Conservation (phyloP, 2,113 vertebrate species). For the Meriones unguiculatus region DNA sequence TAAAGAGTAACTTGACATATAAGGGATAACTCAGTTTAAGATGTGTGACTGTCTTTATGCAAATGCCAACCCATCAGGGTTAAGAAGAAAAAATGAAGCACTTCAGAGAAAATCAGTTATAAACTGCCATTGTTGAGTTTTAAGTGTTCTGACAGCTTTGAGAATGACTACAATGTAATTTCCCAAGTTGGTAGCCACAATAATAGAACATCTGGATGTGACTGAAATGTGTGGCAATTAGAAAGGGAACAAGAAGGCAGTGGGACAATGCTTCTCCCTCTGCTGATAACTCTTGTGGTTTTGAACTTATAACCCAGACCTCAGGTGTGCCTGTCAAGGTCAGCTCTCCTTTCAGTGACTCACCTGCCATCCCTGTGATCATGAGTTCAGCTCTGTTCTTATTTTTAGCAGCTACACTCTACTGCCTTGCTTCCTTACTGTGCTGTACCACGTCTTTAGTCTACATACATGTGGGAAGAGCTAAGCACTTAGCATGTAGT, state of each 20-base stretch:
- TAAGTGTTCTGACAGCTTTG: constrained; percentile 76
- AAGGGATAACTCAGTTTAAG: constrained; percentile 62
- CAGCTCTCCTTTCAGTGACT: constrained; percentile 40
- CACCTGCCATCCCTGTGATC: constrained; percentile 34
- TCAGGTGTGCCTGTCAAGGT: constrained; percentile 48
- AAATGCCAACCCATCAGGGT: constrained; percentile 68
- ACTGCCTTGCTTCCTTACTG: constrained; percentile 33
- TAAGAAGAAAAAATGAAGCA: constrained; percentile 59
- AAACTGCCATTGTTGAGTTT: constrained; percentile 77
- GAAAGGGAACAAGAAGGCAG: constrained; percentile 59
- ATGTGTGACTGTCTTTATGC: constrained; percentile 64
- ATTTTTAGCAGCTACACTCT: constrained; percentile 62
- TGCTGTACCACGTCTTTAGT: constrained; percentile 62
- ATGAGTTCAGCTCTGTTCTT: background rate
- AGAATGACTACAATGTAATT: constrained; percentile 75
- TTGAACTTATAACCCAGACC: constrained; percentile 66
- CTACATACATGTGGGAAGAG: background rate
- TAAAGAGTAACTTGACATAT: constrained; percentile 53
- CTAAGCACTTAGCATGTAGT: background rate
- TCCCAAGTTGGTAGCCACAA: constrained; percentile 80
- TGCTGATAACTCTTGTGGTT: constrained; percentile 71
- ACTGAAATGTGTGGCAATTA: constrained; percentile 78
- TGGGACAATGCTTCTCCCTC: constrained; percentile 16
- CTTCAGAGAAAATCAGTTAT: constrained; percentile 75
- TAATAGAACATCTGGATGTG: constrained; percentile 81